Base-by-base conservation (phyloP, 2,888 invertebrate genomes). In the Timandra comae region DNA sequence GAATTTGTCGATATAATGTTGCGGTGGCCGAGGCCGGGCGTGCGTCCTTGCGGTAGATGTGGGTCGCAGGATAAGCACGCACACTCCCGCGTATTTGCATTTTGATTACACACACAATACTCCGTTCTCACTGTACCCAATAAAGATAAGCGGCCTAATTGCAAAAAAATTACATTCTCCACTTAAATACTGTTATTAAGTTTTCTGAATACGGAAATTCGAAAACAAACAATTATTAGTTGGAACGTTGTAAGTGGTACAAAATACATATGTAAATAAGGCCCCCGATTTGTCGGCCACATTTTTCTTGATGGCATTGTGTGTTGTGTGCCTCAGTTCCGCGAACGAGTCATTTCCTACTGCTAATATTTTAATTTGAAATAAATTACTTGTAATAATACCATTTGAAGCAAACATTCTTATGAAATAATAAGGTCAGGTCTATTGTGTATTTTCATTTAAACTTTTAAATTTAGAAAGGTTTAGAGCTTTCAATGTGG, bases 1-100 rank as follows among this genome's bases (percentile, higher is more conserved):
- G 34, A 49, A 52, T 48, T 48, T 52, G 50, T 49, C 39, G 39
- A 48, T 42, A 42, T 53, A 60, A 52, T 63, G 63, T 65, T 62
- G 61, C 57, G 34, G 25, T 30, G 33, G 30, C 35, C 37, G 39
- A 30, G 38, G 58, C 56, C 68, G 70, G 68, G 75, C 76, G 55
- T 74, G 52, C 69, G 80, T 69, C 84, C 82, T 82, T 79, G 72
- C 57, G 35, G 35, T 40, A 79, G 81, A 84, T 82, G 76, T 85
- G 67, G 85, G 84, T 68, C 82, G 69, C 43, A 58, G 82, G 84
- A 84, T 82, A 82, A 82, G 68, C 45, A 49, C 30, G 60, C 69
- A 71, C 72, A 68, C 69, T 69, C 63, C 53, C 56, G 46, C 46
- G 47, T 63, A 82, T 85, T 84, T 81, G 74, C 84, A 85, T 84